Evolutionary conservation across 2,888 invertebrate species (phyloP).

Genomic region (Dicycla oo): DNA sequence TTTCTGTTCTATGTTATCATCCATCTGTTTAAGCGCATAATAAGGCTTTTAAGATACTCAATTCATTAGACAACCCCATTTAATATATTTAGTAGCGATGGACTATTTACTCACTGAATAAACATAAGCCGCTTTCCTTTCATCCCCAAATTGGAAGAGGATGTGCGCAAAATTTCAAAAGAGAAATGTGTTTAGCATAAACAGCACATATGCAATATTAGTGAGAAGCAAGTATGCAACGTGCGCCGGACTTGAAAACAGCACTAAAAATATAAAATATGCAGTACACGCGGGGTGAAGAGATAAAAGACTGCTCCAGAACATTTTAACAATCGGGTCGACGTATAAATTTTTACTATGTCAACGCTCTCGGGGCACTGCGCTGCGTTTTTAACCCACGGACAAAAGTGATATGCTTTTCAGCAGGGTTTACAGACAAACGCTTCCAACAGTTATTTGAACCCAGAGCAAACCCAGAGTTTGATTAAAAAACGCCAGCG

Average conservation of each 20-base stretch:
- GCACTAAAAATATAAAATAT: slow-evolving; percentile 58
- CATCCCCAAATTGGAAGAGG: slow-evolving; percentile 9
- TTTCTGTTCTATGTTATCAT: slow-evolving; percentile 4
- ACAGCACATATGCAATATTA: slow-evolving; percentile 21
- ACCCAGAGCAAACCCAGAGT: not conserved
- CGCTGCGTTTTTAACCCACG: slow-evolving; percentile 68
- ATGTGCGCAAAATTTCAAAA: not conserved
- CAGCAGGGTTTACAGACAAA: slow-evolving; percentile 13
- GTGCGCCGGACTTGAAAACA: slow-evolving; percentile 24
- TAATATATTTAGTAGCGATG: slow-evolving; percentile 26
- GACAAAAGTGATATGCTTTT: slow-evolving; percentile 58
- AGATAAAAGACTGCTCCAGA: slow-evolving; percentile 60
- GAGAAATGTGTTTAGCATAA: slow-evolving; percentile 14
- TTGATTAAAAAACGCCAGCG: slow-evolving; percentile 44
- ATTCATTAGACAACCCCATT: slow-evolving; percentile 27
- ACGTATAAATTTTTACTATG: slow-evolving; percentile 71
- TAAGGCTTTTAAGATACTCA: slow-evolving; percentile 39
- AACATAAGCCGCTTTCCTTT: slow-evolving; percentile 30
- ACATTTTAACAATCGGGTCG: slow-evolving; percentile 72
- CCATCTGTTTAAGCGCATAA: slow-evolving; percentile 26
- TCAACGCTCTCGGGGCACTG: slow-evolving; percentile 57
- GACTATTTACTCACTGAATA: slow-evolving; percentile 35
- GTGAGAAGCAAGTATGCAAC: slow-evolving; percentile 24
- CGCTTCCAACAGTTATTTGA: slow-evolving; percentile 1
- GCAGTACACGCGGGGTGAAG: slow-evolving; percentile 33